Evolutionary conservation across 2,888 invertebrate species (phyloP).

Genomic region (Belgica antarctica): DNA sequence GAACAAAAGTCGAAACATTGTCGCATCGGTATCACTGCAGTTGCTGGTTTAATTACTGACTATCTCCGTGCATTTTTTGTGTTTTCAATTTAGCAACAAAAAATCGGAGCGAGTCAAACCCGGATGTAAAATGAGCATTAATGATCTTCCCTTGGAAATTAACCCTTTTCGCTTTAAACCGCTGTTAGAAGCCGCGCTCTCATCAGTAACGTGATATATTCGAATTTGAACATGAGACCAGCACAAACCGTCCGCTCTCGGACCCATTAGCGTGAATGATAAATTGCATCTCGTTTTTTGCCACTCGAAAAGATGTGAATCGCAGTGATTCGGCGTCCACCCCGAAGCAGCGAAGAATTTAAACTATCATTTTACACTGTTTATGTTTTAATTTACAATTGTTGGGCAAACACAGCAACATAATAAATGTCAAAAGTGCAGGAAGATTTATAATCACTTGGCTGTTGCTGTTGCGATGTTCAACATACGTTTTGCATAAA

Average conservation of each 20-base stretch:
- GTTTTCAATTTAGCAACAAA: neutral
- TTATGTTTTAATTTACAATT: conserved; percentile 27
- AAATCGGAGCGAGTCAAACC: conserved; percentile 6
- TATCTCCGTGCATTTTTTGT: neutral
- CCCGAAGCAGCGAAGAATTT: neutral
- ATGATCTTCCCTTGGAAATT: neutral
- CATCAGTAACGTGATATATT: conserved; percentile 15
- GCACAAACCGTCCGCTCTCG: conserved; percentile 12
- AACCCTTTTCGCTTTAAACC: neutral
- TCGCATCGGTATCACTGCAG: neutral
- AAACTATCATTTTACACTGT: conserved; percentile 21
- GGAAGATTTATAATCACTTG: conserved; percentile 22
- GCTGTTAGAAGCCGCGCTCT: conserved; percentile 15
- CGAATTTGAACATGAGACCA: neutral
- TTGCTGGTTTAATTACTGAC: conserved; percentile 10
- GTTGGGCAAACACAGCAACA: conserved; percentile 22
- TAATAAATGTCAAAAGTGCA: neutral
- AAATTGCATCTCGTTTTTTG: conserved; percentile 28
- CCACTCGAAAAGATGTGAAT: conserved; percentile 27
- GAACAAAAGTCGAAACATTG: conserved; percentile 7
- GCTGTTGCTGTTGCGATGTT: neutral
- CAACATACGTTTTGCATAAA: conserved; percentile 30
- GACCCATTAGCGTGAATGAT: conserved; percentile 30
- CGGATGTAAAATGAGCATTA: conserved; percentile 26
- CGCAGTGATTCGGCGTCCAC: neutral